Evolutionary conservation across 2,797 vertebrate species (phyloP).

Genomic region (Cercopithecus petaurista): DNA sequence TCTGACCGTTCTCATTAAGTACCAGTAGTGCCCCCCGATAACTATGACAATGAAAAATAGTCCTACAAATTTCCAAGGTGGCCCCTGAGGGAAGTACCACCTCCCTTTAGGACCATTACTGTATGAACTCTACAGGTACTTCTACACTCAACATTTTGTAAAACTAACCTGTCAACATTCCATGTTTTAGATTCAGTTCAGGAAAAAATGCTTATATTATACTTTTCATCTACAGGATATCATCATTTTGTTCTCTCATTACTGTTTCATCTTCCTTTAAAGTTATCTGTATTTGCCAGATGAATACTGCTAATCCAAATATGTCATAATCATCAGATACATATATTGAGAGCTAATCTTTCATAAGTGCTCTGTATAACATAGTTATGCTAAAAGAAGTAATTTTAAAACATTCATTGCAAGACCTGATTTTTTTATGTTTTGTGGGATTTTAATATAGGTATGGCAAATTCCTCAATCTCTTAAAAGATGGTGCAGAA

Average conservation of each 20-base stretch:
- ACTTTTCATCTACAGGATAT: background rate
- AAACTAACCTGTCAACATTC: background rate
- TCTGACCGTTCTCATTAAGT: background rate
- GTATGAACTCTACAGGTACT: background rate
- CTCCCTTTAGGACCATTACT: background rate
- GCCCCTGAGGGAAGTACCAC: background rate
- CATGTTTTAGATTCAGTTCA: constrained; percentile 8
- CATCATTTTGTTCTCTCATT: background rate
- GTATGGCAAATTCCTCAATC: constrained; percentile 90
- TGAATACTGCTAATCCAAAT: background rate
- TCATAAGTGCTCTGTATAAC: background rate
- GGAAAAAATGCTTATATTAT: background rate
- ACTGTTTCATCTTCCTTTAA: background rate
- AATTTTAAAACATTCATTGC: background rate
- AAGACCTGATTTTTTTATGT: background rate
- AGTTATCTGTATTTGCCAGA: background rate
- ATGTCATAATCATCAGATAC: background rate
- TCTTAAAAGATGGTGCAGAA: constrained; percentile 87
- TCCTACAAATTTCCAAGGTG: background rate
- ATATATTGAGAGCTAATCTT: background rate
- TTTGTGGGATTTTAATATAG: constrained; percentile 82
- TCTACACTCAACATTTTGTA: background rate
- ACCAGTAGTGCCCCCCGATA: background rate
- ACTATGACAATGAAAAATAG: background rate
- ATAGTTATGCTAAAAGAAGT: background rate